Evolutionary conservation across 1,140 invertebrate species (phyloP).

Genomic region (Ephestia elutella): DNA sequence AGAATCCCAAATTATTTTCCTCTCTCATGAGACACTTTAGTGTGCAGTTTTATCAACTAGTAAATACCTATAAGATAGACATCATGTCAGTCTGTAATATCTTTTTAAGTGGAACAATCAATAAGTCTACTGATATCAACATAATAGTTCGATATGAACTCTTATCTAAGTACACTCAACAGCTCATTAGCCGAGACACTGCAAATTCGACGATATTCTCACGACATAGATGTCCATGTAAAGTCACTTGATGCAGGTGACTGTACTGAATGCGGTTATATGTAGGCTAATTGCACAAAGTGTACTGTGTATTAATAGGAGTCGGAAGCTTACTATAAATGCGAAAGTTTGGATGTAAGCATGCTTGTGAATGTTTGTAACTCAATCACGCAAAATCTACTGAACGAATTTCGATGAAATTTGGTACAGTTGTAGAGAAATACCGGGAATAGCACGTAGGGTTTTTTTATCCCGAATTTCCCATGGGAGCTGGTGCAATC

Average conservation of each 20-base stretch:
- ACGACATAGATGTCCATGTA: no score
- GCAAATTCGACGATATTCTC: not conserved
- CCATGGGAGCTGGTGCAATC: no score
- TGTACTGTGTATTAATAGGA: no score
- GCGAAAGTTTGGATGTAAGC: no score
- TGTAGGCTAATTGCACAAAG: no score
- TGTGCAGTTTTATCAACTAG: not conserved
- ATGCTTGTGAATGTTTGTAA: not conserved
- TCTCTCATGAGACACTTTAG: no score
- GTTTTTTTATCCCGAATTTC: not conserved
- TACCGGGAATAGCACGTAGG: not conserved
- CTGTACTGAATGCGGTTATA: no score
- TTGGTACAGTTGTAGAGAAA: not conserved
- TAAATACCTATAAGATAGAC: not conserved
- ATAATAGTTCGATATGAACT: not conserved
- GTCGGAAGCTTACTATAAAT: no score
- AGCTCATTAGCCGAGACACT: not conserved
- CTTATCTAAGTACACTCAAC: not conserved
- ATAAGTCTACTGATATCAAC: not conserved
- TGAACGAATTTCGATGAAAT: not conserved
- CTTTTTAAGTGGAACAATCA: slow-evolving; percentile 2
- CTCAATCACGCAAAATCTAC: not conserved
- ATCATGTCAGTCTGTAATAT: not conserved
- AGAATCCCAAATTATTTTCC: no score
- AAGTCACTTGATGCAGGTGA: no score